Base-by-base conservation (phyloP, 1,140 invertebrate genomes). In the Samia ricini region DNA sequence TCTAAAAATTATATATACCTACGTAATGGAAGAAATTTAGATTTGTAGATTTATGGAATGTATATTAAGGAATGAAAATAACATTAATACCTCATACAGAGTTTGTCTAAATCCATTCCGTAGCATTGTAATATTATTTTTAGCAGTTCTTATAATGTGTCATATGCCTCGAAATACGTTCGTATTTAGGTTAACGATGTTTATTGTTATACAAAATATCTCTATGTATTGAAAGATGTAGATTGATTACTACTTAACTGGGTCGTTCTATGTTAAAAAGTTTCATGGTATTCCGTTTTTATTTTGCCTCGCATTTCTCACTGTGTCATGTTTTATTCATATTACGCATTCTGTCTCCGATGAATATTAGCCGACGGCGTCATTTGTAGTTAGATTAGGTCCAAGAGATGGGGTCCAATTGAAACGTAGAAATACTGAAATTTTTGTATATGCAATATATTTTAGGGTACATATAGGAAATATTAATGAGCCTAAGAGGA, bases 321-420 rank as follows among this genome's bases (percentile, higher is more conserved):
- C 51, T 67, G 21, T 60, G 59, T 74, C 61, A 79, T 77, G 68
- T 73, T 72, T 85, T 75, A 81, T 83, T 79, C 73, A 80, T 76
- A 61, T 67, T 52, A 57, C 55, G 68, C 65, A 71, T 81, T 77
- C 71, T 68, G 63, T 70, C 64, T 73, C 67, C 58, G 19, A 52
- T 60, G 50, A 56, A 67, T 77, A 77, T 75, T 85, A 74, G 56
- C 65, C 64, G 24, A 63, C 64, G 22, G 57, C 65, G 71, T 74
- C 72, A 81, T 86, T 85, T 76, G 64, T 86, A 81, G 4, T 42
- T 42, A 5, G 4, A 87, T 83, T 87, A 81, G 65, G 73, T 69
- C 71, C 68, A 60, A 76, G 71, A 79, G 81, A 81, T 81, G 81
- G 77, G 72, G 63, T 78, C 84, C 79, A 86, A 85, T 83, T 79